These are phyloP conservation scores for Darevskia mixta DNA, from an alignment of 2,797 vertebrate genomes.

Conservation along the genomic window DNA sequence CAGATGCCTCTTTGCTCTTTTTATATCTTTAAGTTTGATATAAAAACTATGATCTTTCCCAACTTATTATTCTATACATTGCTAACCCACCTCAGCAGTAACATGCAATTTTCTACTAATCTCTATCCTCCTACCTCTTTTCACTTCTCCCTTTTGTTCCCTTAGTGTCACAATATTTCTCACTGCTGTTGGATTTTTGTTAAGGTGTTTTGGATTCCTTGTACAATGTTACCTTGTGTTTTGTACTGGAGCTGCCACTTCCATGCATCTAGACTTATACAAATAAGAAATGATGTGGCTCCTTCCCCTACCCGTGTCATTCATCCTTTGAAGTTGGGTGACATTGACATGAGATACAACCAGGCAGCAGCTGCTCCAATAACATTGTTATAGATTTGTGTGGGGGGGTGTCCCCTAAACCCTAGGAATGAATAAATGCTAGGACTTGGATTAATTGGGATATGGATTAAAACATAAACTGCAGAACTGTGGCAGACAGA, in stretches of 20 bases:
- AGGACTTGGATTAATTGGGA: too few species aligned
- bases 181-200: not conserved
- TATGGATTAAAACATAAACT: too few species aligned
- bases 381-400: too few species aligned
- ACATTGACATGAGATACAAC: not conserved
- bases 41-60: not conserved
- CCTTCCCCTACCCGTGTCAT: not conserved
- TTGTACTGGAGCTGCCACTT: not conserved
- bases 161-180: not conserved
- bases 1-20: not conserved
- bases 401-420: too few species aligned
- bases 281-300: not conserved
- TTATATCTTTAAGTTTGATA: not conserved
- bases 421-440: too few species aligned
- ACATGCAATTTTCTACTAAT: not conserved
- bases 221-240: not conserved
- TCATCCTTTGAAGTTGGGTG: not conserved
- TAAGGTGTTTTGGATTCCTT: not conserved
- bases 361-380: too few species aligned
- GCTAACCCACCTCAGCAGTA: not conserved
- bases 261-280: not conserved
- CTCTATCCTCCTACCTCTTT: not conserved
- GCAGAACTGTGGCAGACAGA: too few species aligned
- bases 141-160: not conserved
- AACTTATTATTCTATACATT: not conserved